phyloP scores from a whole-genome alignment of 1,140 invertebrate species.

The Panagrolaimus sp. region DNA sequence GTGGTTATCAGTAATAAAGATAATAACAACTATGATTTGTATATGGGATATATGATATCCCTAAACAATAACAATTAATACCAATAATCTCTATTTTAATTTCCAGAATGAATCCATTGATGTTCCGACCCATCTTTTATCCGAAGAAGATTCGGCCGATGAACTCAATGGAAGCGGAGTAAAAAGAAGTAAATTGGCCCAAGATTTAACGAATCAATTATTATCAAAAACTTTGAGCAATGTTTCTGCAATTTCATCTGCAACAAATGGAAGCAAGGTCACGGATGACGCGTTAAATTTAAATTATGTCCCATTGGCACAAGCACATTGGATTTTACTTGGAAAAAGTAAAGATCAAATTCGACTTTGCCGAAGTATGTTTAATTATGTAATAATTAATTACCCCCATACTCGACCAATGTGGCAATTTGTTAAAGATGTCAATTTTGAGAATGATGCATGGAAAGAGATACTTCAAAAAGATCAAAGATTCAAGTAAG shows the following conservation, averaged over 20 bases:
- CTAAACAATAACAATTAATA: too few relatives aligned
- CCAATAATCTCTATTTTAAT: neutral
- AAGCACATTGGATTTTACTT: conserved; percentile 4
- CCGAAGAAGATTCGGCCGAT: neutral
- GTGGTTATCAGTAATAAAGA: too few relatives aligned
- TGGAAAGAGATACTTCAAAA: conserved; percentile 34
- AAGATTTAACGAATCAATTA: too few relatives aligned
- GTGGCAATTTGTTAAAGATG: conserved; percentile 51
- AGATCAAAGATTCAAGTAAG: conserved; percentile 29
- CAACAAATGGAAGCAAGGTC: too few relatives aligned
- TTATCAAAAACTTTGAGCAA: too few relatives aligned
- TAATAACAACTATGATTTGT: too few relatives aligned
- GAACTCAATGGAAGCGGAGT: neutral
- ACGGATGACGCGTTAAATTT: neutral
- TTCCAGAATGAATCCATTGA: conserved; percentile 5
- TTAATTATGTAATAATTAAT: conserved; percentile 42
- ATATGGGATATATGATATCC: too few relatives aligned
- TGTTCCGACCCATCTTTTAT: neutral
- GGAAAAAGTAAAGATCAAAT: neutral
- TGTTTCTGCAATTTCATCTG: too few relatives aligned
- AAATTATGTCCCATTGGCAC: neutral
- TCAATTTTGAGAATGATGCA: conserved; percentile 35
- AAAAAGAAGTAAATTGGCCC: too few relatives aligned
- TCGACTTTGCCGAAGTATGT: conserved; percentile 28
- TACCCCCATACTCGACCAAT: conserved; percentile 51